Conservation (phyloP, 2,797 vertebrate genomes). For the Astyanax mexicanus region DNA sequence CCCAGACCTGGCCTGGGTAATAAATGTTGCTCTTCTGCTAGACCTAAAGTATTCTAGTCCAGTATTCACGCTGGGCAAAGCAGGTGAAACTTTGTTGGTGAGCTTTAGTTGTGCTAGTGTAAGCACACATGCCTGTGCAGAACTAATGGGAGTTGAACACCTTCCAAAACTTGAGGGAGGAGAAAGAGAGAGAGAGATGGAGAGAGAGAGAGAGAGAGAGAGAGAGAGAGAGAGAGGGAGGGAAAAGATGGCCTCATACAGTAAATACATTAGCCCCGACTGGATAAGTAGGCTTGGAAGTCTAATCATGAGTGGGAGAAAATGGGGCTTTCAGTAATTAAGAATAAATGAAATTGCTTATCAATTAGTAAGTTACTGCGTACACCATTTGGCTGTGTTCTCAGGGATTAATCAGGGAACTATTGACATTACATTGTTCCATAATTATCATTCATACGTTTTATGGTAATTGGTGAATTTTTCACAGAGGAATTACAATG, state of each 20-base stretch:
- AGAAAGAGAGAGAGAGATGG: not conserved
- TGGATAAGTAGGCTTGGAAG: slow-evolving; percentile 76
- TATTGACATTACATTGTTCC: slow-evolving; percentile 82
- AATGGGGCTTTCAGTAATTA: slow-evolving; percentile 80
- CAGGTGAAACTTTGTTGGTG: slow-evolving; percentile 69
- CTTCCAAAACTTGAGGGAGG: slow-evolving; percentile 60
- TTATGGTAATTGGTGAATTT: slow-evolving; percentile 79
- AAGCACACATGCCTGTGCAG: slow-evolving; percentile 71
- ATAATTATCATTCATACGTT: slow-evolving; percentile 83
- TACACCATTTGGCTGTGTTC: slow-evolving; percentile 74
- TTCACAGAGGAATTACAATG: slow-evolving; percentile 76
- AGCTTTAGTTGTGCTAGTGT: slow-evolving; percentile 72
- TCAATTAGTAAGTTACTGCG: slow-evolving; percentile 76
- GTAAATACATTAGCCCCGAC: slow-evolving; percentile 70
- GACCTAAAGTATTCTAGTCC: slow-evolving; percentile 20
- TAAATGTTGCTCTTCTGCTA: slow-evolving; percentile 7
- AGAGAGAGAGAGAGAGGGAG: slow-evolving; percentile 30
- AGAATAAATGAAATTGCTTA: slow-evolving; percentile 82
- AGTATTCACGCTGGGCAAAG: slow-evolving; percentile 55
- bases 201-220: not conserved
- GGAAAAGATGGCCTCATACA: slow-evolving; percentile 64
- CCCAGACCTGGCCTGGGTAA: slow-evolving; percentile 6
- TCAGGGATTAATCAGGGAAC: slow-evolving; percentile 79
- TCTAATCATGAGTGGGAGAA: slow-evolving; percentile 74
- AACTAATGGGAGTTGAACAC: slow-evolving; percentile 74